phyloP scores from a whole-genome alignment of 2,888 invertebrate species.

The Liodrosophila aerea region DNA sequence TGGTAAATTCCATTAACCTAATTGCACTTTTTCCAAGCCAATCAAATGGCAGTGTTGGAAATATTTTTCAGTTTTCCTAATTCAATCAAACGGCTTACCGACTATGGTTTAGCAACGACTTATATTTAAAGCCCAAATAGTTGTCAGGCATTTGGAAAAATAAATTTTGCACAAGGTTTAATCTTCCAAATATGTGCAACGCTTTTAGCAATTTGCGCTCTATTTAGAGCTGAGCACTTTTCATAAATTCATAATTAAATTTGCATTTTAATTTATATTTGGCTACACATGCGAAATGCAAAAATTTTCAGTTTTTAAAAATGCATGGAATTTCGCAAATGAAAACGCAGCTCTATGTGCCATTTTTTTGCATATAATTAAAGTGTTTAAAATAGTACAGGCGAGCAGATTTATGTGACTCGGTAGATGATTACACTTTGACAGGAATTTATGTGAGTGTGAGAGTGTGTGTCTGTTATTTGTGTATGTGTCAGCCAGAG shows the following conservation, averaged over 20 bases:
- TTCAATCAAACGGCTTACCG: too few species aligned
- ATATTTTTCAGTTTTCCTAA: too few species aligned
- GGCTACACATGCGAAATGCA: conserved; percentile 17
- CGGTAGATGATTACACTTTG: conserved; percentile 28
- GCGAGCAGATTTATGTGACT: conserved; percentile 24
- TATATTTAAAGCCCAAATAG: too few species aligned
- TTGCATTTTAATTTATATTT: conserved; percentile 46
- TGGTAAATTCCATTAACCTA: neutral
- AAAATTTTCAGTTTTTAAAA: conserved; percentile 37
- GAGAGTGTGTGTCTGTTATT: conserved; percentile 15
- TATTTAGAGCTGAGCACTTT: neutral
- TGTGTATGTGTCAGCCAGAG: conserved; percentile 34
- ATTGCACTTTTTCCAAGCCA: neutral
- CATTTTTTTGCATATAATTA: conserved; percentile 5
- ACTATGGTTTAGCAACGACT: too few species aligned
- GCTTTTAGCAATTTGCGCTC: neutral
- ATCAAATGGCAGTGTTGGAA: too few species aligned
- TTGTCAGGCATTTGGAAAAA: too few species aligned
- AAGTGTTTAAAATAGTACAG: conserved; percentile 5
- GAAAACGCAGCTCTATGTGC: too few species aligned
- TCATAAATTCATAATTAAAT: conserved; percentile 34
- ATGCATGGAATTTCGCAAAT: conserved; percentile 12
- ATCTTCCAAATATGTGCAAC: too few species aligned
- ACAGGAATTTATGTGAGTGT: conserved; percentile 16
- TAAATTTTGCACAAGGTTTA: too few species aligned